Evolutionary conservation across 2,797 vertebrate species (phyloP), one percentile per base, ranked within the genome.

Genomic region (Ciconia nigra): DNA sequence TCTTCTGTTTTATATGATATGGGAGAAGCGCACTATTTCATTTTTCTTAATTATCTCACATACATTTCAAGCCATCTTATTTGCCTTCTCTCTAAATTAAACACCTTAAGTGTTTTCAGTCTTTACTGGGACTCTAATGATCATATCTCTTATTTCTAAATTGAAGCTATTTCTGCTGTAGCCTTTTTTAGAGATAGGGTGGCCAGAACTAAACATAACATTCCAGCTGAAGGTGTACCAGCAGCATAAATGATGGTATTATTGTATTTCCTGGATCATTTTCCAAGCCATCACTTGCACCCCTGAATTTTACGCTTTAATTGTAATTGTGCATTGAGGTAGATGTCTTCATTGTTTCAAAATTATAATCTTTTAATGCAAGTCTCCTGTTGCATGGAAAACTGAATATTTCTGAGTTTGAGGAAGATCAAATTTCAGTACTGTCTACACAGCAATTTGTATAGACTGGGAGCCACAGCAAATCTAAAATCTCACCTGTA

Each of bases 401-500:
- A 73, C 20, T 20, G 44, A 85, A 4, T 54, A 19, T 70, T 87
- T 49, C 84, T 83, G 85, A 76, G 66, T 24, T 54, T 29, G 58
- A 46, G 47, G 44, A 70, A 80, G 91, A 94, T 92, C 59, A 79
- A 49, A 91, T 96, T 96, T 89, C 90, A 52, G 44, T 65, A 8
- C 70, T 51, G 83, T 89, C 83, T 89, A 31, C 29, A 5, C 1
- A 9, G 69, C 58, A 87, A 65, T 78, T 78, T 63, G 89, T 41
- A 49, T 1, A 28, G 78, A 61, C 51, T 76, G 81, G 94, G 94
- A 95, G 89, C 66, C 71, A 63, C 3, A 22, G 80, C 61, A 76
- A 33, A 35, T 19, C 49, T 65, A 47, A 74, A 86, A 86, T 94
- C 87, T 83, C 94, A 80, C 78, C 87, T 66, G 42, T 22, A 73